Conservation (phyloP, 30 jellyfish, hydroid and myxozoan genomes). For the Turritopsis rubra region DNA sequence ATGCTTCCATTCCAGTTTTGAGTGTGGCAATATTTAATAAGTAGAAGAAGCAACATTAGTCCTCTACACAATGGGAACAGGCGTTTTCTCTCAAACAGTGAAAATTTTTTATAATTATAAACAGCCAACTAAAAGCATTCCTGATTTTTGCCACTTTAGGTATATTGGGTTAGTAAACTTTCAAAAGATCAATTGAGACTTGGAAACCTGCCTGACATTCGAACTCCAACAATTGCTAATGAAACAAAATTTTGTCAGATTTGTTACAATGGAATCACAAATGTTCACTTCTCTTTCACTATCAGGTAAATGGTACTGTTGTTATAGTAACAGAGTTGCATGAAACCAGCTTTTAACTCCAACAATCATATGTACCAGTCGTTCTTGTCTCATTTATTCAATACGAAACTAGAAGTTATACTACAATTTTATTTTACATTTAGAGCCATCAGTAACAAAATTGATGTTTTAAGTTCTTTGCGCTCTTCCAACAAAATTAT, state of each 20-base stretch:
- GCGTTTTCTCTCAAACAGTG: too few species aligned
- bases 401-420: too few species aligned
- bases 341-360: neutral
- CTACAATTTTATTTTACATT: neutral
- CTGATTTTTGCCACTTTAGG: conserved; percentile 19
- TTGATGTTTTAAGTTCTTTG: conserved; percentile 26
- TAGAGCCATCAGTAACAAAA: conserved; percentile 40
- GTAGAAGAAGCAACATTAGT: too few species aligned
- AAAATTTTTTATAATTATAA: too few species aligned
- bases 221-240: conserved; percentile 43
- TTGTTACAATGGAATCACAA: conserved; percentile 10
- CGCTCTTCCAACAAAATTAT: conserved; percentile 23
- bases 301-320: conserved; percentile 26
- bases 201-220: conserved; percentile 41
- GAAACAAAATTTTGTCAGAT: conserved; percentile 59
- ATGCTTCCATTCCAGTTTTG: too few species aligned
- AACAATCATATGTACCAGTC: too few species aligned
- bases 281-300: conserved; percentile 27
- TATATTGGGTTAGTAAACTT: conserved; percentile 49
- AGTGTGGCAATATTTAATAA: too few species aligned
- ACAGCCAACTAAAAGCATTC: neutral
- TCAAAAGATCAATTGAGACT: conserved; percentile 44
- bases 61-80: too few species aligned
- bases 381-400: too few species aligned
- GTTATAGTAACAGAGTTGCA: neutral